These are phyloP conservation scores for Darevskia mixta DNA, from an alignment of 2,797 vertebrate genomes.

Conservation along the genomic window DNA sequence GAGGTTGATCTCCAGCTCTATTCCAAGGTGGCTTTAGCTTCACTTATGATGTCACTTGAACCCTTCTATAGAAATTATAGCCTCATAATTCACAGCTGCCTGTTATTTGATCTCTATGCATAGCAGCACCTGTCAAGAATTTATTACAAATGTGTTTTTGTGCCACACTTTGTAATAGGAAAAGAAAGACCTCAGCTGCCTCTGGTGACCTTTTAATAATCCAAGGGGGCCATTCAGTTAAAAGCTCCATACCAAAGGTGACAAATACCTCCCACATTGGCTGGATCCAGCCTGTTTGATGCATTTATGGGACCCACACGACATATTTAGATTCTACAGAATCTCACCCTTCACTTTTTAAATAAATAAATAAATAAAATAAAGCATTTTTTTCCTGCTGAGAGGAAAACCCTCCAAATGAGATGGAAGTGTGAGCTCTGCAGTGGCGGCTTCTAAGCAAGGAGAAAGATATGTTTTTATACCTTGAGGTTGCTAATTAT, in stretches of 20 bases:
- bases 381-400: neutral
- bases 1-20: neutral
- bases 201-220: constrained; percentile 60
- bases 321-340: neutral
- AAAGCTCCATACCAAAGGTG: constrained; percentile 46
- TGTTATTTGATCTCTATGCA: constrained; percentile 5
- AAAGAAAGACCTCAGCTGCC: constrained; percentile 51
- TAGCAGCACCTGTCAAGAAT: constrained; percentile 7
- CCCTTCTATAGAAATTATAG: constrained; percentile 43
- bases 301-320: constrained; percentile 30
- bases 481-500: neutral
- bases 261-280: neutral
- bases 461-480: no score
- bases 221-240: constrained; percentile 37
- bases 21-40: neutral
- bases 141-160: constrained; percentile 55
- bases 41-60: constrained; percentile 8
- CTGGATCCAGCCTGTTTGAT: constrained; percentile 6
- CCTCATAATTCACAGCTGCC: constrained; percentile 42
- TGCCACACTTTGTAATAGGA: constrained; percentile 38
- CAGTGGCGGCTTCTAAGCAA: neutral
- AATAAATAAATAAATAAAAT: neutral
- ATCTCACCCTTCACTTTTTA: accelerated
- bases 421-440: neutral
- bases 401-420: neutral